Percentiles rank a stretch among this genome's conserved stretches.
phyloP scores from a whole-genome alignment of 2,888 invertebrate species.

The Hartigia nigra region DNA sequence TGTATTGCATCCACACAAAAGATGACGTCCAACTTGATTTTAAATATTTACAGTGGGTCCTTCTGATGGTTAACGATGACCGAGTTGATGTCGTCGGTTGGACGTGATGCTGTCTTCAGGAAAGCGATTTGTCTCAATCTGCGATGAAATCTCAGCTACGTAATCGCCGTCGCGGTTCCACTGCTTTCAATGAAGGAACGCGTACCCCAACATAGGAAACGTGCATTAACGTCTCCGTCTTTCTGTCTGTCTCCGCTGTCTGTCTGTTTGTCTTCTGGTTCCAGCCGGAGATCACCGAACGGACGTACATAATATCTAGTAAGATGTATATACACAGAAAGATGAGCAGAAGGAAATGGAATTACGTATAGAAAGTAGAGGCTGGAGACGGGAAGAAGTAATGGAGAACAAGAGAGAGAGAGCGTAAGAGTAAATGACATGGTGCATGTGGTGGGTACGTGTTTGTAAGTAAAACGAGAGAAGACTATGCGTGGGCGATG shows the following conservation, averaged over 20 bases:
- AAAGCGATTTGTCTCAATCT: constrained; percentile 32
- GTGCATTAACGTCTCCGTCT: constrained; percentile 13
- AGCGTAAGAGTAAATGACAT: neutral
- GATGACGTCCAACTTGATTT: neutral
- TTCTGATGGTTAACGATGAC: neutral
- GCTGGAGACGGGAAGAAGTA: neutral
- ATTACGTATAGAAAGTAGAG: neutral
- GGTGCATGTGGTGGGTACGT: neutral
- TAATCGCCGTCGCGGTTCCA: constrained; percentile 5
- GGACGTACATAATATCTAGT: neutral
- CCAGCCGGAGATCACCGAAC: neutral
- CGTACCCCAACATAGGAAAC: constrained; percentile 14
- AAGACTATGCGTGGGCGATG: neutral
- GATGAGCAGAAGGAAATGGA: neutral
- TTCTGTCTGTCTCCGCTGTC: neutral
- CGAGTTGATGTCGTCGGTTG: neutral
- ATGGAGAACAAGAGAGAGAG: neutral
- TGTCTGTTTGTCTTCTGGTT: neutral
- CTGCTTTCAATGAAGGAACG: constrained; percentile 15
- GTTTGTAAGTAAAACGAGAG: neutral
- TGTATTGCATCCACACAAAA: neutral
- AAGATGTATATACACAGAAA: neutral
- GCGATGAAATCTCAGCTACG: constrained; percentile 25
- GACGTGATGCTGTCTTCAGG: constrained; percentile 5
- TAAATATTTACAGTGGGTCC: neutral